These are phyloP conservation scores for Neodon shergylaensis DNA, from an alignment of 2,113 vertebrate genomes.

Conservation along the genomic window DNA sequence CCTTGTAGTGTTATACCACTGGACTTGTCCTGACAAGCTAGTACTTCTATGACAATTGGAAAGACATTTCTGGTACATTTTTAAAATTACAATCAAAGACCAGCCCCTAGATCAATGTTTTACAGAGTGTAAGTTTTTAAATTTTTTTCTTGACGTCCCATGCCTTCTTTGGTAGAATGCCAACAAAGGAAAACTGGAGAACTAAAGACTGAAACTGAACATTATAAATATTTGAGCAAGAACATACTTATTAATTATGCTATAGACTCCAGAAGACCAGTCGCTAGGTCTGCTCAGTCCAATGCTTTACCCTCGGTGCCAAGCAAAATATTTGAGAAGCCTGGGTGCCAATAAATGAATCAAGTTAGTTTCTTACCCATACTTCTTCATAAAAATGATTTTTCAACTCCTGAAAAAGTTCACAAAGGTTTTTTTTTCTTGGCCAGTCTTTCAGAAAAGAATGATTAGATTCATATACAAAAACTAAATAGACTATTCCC, in stretches of 20 bases:
- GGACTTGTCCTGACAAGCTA: neutral
- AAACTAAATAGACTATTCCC: neutral
- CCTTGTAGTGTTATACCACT: neutral
- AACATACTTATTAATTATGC: neutral
- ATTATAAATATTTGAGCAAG: conserved; percentile 6
- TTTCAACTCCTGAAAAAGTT: neutral
- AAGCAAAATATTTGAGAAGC: conserved; percentile 11
- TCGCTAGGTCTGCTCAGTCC: neutral
- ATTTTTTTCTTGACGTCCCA: neutral
- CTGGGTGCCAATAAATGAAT: neutral
- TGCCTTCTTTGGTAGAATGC: neutral
- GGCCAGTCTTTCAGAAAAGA: neutral
- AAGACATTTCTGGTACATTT: neutral
- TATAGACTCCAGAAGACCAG: neutral
- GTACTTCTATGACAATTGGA: neutral
- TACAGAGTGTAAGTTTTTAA: neutral
- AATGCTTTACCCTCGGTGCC: neutral
- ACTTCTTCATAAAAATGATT: conserved; percentile 29
- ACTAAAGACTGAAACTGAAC: neutral
- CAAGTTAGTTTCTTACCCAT: conserved; percentile 1
- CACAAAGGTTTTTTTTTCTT: neutral
- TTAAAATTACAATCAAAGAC: neutral
- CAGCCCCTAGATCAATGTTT: neutral
- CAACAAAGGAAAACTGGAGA: conserved; percentile 16
- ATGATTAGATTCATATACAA: neutral